Evolutionary conservation across 2,888 invertebrate species (phyloP), one percentile per base, ranked within the genome.

Genomic region (Kryphioiulus occultus): DNA sequence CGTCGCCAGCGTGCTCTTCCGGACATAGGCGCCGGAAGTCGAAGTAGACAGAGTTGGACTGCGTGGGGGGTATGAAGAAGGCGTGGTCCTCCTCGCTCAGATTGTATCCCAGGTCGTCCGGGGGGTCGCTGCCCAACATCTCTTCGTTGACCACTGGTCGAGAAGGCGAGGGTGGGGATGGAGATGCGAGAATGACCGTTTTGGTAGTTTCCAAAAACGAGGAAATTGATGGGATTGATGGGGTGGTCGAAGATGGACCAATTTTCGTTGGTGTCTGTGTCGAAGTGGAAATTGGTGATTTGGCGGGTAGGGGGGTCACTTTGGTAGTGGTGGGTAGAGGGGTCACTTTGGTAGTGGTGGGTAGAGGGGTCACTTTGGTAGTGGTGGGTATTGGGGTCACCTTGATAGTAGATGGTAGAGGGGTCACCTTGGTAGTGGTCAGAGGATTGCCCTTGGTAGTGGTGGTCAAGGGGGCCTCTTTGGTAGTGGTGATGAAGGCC

Each of bases 1-100:
- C 86, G 0, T 87, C 87, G 35, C 89, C 89, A 35, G 88, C 88
- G 68, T 88, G 88, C 78, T 89, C 87, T 17, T 87, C 86, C 32
- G 89, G 88, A 78, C 89, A 88, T 15, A 85, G 88, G n/a, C 88
- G 89, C 88, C 87, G 89, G 89, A 89, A 89, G 59, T 87, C 87
- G 5, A 87, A 87, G 30, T 87, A 87, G 53, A 53, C 53, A 15
- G 53, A 53, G 53, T 53, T 26, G 47, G 86, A 59, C 22, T 47
- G 86, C 39, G 86, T 42, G 32, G 85, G 53, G 19, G 53, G 53
- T 15, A 53, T 0, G 53, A 53, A 83, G 32, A 39, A 83, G 4
- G 22, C 53, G n/a, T 15, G 53, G n/a, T 53, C 53, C 53, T 53
- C 53, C n/a, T 53, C 53, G n/a, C 53, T 53, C 53, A 53, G n/a